Evolutionary conservation across 1,140 invertebrate species (phyloP), one percentile per base, ranked within the genome.

Genomic region (Hycleus cichorii): DNA sequence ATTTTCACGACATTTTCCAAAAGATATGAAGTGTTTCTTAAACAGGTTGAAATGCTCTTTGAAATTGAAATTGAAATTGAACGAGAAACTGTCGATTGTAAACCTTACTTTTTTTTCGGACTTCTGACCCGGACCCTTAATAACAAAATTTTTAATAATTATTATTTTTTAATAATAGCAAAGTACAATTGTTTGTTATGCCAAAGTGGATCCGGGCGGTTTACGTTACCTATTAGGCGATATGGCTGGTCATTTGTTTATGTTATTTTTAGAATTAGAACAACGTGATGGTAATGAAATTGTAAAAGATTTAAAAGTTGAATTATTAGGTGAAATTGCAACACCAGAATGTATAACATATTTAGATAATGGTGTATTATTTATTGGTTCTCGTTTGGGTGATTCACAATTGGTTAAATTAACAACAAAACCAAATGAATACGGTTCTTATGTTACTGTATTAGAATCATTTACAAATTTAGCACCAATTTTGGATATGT

Each of bases 341-440:
- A 97, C 97, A 62, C 94, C 97, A 3, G 95, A 98, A 75, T 96
- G 93, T 70, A 89, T 99, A 70, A 97, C 95, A n/a, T 99, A 99
- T 72, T 78, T 99, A 47, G 97, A 99, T 72, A 99, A 99, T 79
- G 94, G 94, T 43, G 96, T 99, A 25, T 87, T 99, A 47, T 99
- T 96, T 74, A 86, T 99, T 65, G 97, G 97, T 0, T 98, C 95
- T 1, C 83, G 94, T 18, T 79, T 99, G 24, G 97, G 97, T 0
- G 97, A 99, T 76, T 97, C 94, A 0, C 96, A 98, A 61, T 77
- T 99, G 3, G 87, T 99, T 1, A 93, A 95, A 69, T 78, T 99
- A 39, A 93, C 90, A 65, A 85, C 88, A 3, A 85, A 88, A 62
- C 77, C 88, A 0, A 91, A 97, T 74, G 91, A 93, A 46, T 83